These are phyloP conservation scores for Enteromius unitaeniatus DNA, from an alignment of 2,797 vertebrate genomes.

Conservation along the genomic window DNA sequence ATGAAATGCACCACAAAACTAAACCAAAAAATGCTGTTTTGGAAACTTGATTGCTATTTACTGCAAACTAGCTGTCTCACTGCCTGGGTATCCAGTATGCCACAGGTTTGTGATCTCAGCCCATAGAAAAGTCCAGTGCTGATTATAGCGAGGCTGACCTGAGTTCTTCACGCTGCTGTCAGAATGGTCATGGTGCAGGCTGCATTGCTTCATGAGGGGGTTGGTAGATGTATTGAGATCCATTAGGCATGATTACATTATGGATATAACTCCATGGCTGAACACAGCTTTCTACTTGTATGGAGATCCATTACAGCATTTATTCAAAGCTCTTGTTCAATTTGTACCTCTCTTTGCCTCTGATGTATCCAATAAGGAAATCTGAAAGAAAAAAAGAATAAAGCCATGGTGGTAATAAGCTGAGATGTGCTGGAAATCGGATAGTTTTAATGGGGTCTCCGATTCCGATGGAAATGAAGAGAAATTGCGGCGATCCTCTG, in stretches of 20 bases:
- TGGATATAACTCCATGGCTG: conserved; percentile 41
- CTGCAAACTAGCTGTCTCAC: background rate
- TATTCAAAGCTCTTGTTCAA: conserved; percentile 53
- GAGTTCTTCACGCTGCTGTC: conserved; percentile 46
- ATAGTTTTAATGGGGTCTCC: conserved; percentile 74
- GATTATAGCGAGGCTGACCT: conserved; percentile 46
- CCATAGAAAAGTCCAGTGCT: conserved; percentile 35
- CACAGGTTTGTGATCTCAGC: background rate
- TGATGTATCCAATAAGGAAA: conserved; percentile 49
- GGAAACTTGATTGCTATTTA: background rate
- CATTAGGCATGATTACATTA: conserved; percentile 52
- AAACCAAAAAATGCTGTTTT: too few species aligned
- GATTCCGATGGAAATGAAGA: conserved; percentile 76
- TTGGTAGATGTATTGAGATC: conserved; percentile 35
- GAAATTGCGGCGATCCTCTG: conserved; percentile 79
- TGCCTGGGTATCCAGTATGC: background rate
- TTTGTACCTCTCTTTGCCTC: conserved; percentile 57
- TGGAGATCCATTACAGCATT: conserved; percentile 53
- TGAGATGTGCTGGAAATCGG: conserved; percentile 58
- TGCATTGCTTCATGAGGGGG: conserved; percentile 22
- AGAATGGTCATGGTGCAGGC: conserved; percentile 28
- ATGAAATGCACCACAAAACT: too few species aligned
- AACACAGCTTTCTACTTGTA: conserved; percentile 29
- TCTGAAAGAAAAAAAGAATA: conserved; percentile 3
- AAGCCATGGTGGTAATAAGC: conserved; percentile 64